phyloP scores from a whole-genome alignment of 2,797 vertebrate genomes.

The Geotrypetes seraphini region DNA sequence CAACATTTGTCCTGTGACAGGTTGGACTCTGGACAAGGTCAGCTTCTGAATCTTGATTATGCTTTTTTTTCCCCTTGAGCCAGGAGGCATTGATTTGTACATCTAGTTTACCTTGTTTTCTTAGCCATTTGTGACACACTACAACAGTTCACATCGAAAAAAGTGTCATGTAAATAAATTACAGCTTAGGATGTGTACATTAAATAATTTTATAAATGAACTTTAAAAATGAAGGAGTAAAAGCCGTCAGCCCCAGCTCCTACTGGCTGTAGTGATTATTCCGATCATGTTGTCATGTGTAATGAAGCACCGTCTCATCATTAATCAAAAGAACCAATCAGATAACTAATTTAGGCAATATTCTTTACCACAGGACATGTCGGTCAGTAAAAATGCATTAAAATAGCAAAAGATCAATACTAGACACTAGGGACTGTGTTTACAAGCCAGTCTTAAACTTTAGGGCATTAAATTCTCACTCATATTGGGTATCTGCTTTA shows the following conservation, averaged over 20 bases:
- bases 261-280: constrained; percentile 62
- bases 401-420: constrained; percentile 75
- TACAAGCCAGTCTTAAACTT: constrained; percentile 61
- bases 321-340: constrained; percentile 87
- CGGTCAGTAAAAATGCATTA: constrained; percentile 76
- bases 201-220: constrained; percentile 86
- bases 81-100: constrained; percentile 77
- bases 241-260: constrained; percentile 47
- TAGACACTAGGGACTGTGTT: constrained; percentile 57
- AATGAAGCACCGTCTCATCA: constrained; percentile 71
- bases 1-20: constrained; percentile 61
- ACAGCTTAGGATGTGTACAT: constrained; percentile 66
- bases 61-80: constrained; percentile 68
- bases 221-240: constrained; percentile 70
- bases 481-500: constrained; percentile 31
- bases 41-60: constrained; percentile 78
- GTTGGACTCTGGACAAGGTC: constrained; percentile 72
- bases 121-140: constrained; percentile 80
- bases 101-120: constrained; percentile 86
- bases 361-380: constrained; percentile 78
- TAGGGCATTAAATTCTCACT: constrained; percentile 53
- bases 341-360: constrained; percentile 88
- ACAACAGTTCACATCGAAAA: constrained; percentile 78
- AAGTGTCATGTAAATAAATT: constrained; percentile 82
- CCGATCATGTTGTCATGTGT: constrained; percentile 78